Conservation (phyloP, 2,113 vertebrate genomes). For the Platysternon megacephalum region DNA sequence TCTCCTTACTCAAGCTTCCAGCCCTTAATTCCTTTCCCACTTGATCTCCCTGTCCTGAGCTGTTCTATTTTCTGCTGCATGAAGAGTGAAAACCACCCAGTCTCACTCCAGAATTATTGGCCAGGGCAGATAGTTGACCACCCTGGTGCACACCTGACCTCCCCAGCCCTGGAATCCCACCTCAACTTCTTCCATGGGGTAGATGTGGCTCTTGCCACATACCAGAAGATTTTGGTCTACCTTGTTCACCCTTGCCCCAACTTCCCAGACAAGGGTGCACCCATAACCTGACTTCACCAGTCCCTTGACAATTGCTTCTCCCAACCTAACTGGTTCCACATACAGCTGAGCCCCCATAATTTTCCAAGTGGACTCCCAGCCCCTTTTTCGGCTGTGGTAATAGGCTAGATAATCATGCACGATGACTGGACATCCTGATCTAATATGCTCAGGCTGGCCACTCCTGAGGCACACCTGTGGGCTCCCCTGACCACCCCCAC, state of each 20-base stretch:
- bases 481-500: background rate
- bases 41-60: background rate
- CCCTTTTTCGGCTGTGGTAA: background rate
- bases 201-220: background rate
- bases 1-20: background rate
- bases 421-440: background rate
- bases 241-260: background rate
- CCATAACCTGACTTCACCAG: background rate
- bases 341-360: background rate
- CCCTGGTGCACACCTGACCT: background rate
- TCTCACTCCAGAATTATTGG: background rate
- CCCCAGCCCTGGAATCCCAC: background rate
- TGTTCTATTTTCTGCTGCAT: background rate
- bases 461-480: background rate
- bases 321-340: background rate
- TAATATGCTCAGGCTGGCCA: background rate
- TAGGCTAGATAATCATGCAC: background rate
- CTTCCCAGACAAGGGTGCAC: background rate
- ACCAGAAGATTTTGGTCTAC: background rate
- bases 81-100: background rate
- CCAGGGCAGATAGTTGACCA: background rate
- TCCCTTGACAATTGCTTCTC: background rate
- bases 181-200: background rate
- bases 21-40: background rate
- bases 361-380: background rate